Conservation (phyloP, 2,113 vertebrate genomes). For the Campylorhamphus procurvoides region DNA sequence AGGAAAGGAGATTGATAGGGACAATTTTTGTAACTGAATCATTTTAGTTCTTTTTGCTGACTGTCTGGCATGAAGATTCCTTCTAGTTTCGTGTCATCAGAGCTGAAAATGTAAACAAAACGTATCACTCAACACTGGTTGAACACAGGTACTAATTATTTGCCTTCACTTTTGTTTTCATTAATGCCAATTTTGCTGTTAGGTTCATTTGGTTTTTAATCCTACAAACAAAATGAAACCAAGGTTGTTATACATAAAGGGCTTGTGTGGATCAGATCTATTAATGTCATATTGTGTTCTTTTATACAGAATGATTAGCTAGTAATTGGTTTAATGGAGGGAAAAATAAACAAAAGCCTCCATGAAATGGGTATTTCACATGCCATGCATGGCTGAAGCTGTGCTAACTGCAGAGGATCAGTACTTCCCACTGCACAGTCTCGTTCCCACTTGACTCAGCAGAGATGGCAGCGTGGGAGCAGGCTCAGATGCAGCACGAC, state of each 20-base stretch:
- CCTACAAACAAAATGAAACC: slow-evolving; percentile 6
- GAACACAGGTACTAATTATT: neutral
- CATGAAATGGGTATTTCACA: neutral
- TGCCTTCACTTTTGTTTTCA: neutral
- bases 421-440: neutral
- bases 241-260: neutral
- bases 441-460: neutral
- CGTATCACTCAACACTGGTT: neutral
- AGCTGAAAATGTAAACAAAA: neutral
- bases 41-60: neutral
- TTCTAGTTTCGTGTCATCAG: neutral
- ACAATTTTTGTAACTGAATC: neutral
- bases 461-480: neutral
- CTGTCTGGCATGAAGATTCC: neutral
- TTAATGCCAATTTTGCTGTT: neutral
- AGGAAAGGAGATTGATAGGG: neutral
- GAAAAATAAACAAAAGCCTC: neutral
- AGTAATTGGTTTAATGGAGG: slow-evolving; percentile 12
- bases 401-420: neutral
- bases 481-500: neutral
- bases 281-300: neutral
- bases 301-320: neutral
- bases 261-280: neutral
- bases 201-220: slow-evolving; percentile 30
- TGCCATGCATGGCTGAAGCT: neutral